Conservation (phyloP, 2,797 vertebrate genomes). For the Gymnothorax reevesii region DNA sequence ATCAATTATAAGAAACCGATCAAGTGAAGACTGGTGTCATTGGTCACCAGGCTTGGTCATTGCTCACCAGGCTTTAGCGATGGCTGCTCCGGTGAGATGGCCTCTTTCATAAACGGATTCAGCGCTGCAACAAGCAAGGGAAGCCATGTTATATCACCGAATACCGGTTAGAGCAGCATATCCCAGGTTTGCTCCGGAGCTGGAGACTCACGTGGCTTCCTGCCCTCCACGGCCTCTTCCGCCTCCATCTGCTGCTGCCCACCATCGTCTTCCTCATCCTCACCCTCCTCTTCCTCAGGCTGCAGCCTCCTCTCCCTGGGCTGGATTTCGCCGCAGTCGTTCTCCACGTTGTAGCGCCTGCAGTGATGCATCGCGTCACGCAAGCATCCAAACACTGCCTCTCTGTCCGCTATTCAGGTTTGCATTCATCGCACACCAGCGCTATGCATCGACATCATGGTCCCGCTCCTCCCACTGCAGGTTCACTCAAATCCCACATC, state of each 20-base stretch:
- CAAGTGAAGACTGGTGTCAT: too few species aligned
- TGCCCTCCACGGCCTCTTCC: conserved; percentile 64
- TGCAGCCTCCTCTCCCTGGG: conserved; percentile 37
- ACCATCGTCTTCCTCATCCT: conserved; percentile 60
- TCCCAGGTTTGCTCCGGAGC: neutral
- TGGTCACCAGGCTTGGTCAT: conserved; percentile 64
- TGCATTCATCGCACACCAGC: too few species aligned
- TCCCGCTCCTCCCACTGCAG: too few species aligned
- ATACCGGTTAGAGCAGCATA: neutral
- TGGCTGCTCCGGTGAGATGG: conserved; percentile 60
- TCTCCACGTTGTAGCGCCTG: conserved; percentile 63
- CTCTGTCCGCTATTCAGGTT: too few species aligned
- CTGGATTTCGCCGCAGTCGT: conserved; percentile 48
- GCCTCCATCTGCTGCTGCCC: conserved; percentile 59
- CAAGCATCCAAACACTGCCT: too few species aligned
- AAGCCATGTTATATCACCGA: neutral
- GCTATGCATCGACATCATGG: too few species aligned
- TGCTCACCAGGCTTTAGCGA: conserved; percentile 74
- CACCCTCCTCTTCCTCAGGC: conserved; percentile 55
- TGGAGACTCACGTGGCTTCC: conserved; percentile 63
- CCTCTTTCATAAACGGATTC: conserved; percentile 73
- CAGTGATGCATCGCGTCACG: neutral
- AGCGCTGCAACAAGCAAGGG: conserved; percentile 62
- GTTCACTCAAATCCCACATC: too few species aligned
- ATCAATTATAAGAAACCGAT: neutral